Evolutionary conservation across 1,140 invertebrate genomes (phyloP).

Genomic region (Drosophila paulistorum): DNA sequence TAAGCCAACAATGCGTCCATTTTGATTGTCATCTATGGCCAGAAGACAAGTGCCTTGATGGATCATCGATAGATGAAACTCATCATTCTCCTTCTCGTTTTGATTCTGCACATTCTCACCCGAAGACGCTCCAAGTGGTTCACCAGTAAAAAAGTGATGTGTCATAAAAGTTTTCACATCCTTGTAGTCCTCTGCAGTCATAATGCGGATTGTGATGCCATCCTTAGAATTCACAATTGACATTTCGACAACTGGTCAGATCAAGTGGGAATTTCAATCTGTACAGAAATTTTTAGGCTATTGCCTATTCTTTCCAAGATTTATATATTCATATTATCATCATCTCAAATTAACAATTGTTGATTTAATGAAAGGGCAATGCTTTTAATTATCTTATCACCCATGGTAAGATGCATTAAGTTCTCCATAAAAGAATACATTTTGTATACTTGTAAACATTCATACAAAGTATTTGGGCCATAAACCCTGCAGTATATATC

Average conservation of each 20-base stretch:
- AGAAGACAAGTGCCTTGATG: conserved; percentile 39
- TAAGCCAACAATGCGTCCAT: conserved; percentile 39
- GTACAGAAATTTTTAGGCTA: neutral
- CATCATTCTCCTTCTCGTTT: conserved; percentile 32
- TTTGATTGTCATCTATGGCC: conserved; percentile 26
- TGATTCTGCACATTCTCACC: conserved; percentile 27
- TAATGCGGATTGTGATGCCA: conserved; percentile 38
- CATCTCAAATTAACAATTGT: neutral
- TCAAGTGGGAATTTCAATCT: neutral
- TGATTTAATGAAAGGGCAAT: too few species aligned
- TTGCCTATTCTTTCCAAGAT: neutral
- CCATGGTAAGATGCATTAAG: too few species aligned
- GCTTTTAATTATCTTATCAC: too few species aligned
- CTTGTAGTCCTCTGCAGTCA: conserved; percentile 38
- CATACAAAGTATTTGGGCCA: too few species aligned
- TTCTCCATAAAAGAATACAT: too few species aligned
- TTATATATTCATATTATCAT: conserved; percentile 3
- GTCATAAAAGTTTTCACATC: conserved; percentile 33
- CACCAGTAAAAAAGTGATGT: conserved; percentile 35
- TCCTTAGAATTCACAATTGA: conserved; percentile 14
- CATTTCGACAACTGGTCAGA: neutral
- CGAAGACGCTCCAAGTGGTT: conserved; percentile 31
- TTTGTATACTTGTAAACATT: too few species aligned
- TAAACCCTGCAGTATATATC: too few species aligned
- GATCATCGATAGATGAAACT: conserved; percentile 39